Evolutionary conservation across 2,113 vertebrate genomes (phyloP).

Genomic region (Mobula hypostoma): DNA sequence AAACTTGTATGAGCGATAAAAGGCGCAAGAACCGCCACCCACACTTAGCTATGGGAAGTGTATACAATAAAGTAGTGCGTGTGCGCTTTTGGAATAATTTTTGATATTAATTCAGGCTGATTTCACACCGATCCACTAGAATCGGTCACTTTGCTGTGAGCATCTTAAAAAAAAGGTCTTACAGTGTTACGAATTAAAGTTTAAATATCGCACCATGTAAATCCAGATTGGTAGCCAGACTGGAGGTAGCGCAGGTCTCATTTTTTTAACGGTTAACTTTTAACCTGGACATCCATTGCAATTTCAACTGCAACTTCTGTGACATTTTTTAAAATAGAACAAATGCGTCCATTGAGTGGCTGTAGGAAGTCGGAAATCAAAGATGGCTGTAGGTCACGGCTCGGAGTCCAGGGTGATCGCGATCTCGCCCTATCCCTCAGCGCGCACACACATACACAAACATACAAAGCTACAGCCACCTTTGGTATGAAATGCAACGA

Average conservation of each 20-base stretch:
- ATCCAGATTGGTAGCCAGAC: not conserved
- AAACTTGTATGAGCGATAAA: not conserved
- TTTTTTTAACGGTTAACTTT: not conserved
- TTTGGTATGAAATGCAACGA: not conserved
- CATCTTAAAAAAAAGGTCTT: not conserved
- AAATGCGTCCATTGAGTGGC: slow-evolving; percentile 38
- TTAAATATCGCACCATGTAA: not conserved
- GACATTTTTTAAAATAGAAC: slow-evolving; percentile 24
- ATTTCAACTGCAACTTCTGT: slow-evolving; percentile 20
- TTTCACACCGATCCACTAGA: slow-evolving; percentile 5
- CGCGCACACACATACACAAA: not conserved
- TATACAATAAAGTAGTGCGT: not conserved
- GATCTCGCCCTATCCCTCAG: slow-evolving; percentile 43
- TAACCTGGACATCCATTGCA: slow-evolving; percentile 1
- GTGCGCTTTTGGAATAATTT: not conserved
- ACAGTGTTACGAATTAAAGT: slow-evolving; percentile 20
- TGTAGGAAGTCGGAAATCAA: slow-evolving; percentile 72
- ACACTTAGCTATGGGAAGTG: not conserved
- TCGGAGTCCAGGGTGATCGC: slow-evolving; percentile 60
- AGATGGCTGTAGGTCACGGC: slow-evolving; percentile 75
- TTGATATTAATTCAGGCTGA: not conserved
- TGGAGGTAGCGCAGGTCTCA: not conserved
- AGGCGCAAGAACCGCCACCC: not conserved
- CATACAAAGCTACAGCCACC: not conserved
- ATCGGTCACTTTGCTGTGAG: not conserved